phyloP scores from a whole-genome alignment of 2,888 invertebrate genomes.

The Eumerus sabulonum region DNA sequence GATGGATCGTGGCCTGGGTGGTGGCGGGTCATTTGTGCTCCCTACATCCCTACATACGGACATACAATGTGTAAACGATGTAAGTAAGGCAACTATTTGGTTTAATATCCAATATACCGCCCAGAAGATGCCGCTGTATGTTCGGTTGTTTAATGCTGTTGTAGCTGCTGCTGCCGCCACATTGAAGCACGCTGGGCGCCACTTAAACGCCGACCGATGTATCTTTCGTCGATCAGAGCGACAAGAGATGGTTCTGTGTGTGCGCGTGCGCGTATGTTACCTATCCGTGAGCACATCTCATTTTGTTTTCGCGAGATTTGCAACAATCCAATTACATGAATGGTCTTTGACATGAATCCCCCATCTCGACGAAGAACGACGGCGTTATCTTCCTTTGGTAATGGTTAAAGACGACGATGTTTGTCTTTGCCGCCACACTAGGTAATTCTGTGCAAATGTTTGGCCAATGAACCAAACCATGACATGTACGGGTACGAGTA shows the following conservation, averaged over 20 bases:
- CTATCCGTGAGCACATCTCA: constrained; percentile 69
- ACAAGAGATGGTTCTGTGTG: constrained; percentile 26
- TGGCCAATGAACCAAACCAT: constrained; percentile 55
- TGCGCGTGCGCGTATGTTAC: constrained; percentile 66
- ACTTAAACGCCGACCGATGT: constrained; percentile 57
- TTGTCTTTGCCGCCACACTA: constrained; percentile 10
- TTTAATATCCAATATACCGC: constrained; percentile 67
- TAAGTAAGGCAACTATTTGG: constrained; percentile 66
- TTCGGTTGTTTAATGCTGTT: too few species aligned
- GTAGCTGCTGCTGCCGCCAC: neutral
- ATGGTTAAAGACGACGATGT: neutral
- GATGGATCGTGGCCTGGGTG: constrained; percentile 22
- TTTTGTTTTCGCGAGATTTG: constrained; percentile 69
- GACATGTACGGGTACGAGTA: too few species aligned
- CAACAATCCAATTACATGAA: constrained; percentile 69
- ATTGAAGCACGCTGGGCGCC: constrained; percentile 58
- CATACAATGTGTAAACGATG: constrained; percentile 59
- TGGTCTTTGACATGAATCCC: constrained; percentile 67
- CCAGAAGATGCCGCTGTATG: constrained; percentile 47
- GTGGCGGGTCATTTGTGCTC: constrained; percentile 66
- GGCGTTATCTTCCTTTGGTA: neutral
- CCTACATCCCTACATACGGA: constrained; percentile 65
- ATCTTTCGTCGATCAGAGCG: constrained; percentile 20
- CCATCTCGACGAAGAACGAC: constrained; percentile 25
- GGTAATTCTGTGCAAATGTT: constrained; percentile 39